Conservation (phyloP, 2,888 invertebrate genomes). For the Noctua janthina region DNA sequence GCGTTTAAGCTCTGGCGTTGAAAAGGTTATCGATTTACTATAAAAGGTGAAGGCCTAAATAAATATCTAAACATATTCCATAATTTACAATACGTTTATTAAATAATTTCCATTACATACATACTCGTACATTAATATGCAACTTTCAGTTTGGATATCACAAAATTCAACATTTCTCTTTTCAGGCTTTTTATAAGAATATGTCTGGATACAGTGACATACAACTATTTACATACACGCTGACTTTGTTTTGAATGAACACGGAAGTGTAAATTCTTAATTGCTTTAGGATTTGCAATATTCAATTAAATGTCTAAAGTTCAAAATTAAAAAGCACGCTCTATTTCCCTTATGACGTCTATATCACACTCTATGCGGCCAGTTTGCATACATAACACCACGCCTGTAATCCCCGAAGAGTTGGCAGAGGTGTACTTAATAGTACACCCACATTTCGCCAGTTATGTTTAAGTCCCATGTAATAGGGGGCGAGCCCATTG, state of each 20-base stretch:
- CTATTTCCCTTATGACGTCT: not conserved
- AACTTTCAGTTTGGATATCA: conserved; percentile 61
- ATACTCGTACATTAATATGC: conserved; percentile 40
- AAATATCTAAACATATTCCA: conserved; percentile 59
- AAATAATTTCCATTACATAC: conserved; percentile 55
- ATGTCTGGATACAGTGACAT: conserved; percentile 59
- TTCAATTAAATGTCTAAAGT: not conserved
- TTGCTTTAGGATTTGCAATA: not conserved
- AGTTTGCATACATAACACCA: not conserved
- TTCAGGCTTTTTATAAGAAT: conserved; percentile 37
- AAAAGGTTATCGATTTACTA: not conserved
- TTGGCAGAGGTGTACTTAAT: too few species aligned
- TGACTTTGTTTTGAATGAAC: conserved; percentile 20
- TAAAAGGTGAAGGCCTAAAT: conserved; percentile 33
- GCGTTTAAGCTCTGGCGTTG: too few species aligned
- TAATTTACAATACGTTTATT: conserved; percentile 59
- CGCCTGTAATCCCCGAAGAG: too few species aligned
- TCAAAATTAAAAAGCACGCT: not conserved
- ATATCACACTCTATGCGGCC: not conserved
- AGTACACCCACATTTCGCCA: too few species aligned
- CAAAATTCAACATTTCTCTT: conserved; percentile 47
- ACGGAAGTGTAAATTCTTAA: not conserved
- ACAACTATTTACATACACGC: conserved; percentile 18
- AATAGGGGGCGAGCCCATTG: too few species aligned
- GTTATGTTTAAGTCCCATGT: too few species aligned